Conservation (phyloP, 1,140 invertebrate genomes). For the Pseudomyrmex dendroicus region DNA sequence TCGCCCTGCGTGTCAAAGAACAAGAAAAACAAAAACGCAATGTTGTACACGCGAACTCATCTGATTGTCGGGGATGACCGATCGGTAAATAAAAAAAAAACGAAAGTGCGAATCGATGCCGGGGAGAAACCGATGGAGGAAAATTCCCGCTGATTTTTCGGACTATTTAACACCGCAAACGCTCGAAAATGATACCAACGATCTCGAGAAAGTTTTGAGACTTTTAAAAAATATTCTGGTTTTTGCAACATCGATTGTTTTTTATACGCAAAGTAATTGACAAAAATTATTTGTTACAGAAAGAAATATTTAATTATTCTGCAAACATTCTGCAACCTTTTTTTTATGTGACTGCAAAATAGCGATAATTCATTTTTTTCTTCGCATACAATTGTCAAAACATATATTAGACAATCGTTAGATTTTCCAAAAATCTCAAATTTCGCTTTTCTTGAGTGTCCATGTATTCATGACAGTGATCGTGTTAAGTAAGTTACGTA, state of each 20-base stretch:
- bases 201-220: too few species aligned
- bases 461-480: background rate
- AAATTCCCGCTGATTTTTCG: too few species aligned
- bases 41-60: constrained; percentile 58
- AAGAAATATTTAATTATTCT: too few species aligned
- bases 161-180: too few species aligned
- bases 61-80: background rate
- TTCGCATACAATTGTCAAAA: background rate
- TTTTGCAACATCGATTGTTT: too few species aligned
- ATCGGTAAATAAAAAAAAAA: background rate
- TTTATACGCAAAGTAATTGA: too few species aligned
- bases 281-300: too few species aligned
- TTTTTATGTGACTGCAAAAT: background rate
- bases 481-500: too few species aligned
- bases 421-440: background rate
- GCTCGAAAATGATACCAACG: too few species aligned
- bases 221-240: too few species aligned
- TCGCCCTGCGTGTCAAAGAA: constrained; percentile 87
- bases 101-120: constrained; percentile 1
- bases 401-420: background rate
- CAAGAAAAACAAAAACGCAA: constrained; percentile 73
- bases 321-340: too few species aligned
- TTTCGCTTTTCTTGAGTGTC: background rate
- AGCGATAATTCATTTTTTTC: background rate
- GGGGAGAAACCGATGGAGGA: background rate